These are phyloP conservation scores for Bagarius yarrelli DNA, from an alignment of 2,113 vertebrate species.

Conservation along the genomic window DNA sequence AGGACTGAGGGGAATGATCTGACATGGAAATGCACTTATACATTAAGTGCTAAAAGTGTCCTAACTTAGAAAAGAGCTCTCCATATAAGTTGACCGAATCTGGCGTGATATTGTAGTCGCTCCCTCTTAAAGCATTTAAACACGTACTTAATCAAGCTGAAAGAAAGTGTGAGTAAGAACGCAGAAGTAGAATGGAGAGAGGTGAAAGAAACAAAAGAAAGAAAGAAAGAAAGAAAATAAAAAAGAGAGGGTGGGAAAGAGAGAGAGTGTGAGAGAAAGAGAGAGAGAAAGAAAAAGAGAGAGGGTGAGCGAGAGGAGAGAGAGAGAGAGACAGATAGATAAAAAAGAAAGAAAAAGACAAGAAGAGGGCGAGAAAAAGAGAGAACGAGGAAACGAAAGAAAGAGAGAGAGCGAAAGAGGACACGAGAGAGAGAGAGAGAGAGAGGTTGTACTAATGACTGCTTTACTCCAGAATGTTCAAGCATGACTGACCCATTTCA, in stretches of 20 bases:
- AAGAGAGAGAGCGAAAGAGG: background rate
- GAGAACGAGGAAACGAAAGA: slow-evolving; percentile 3
- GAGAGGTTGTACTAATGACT: slow-evolving; percentile 80
- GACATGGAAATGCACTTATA: slow-evolving; percentile 67
- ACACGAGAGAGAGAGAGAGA: slow-evolving; percentile 59
- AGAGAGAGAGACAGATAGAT: slow-evolving; percentile 23
- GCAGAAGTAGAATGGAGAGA: slow-evolving; percentile 6
- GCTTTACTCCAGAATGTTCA: slow-evolving; percentile 86
- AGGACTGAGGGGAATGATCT: background rate
- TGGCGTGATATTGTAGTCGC: slow-evolving; percentile 53
- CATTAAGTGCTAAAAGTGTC: slow-evolving; percentile 62
- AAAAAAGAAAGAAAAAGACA: background rate
- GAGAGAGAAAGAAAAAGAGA: slow-evolving; percentile 4
- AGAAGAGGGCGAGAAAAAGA: background rate
- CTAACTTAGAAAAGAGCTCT: slow-evolving; percentile 55
- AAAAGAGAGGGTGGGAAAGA: background rate
- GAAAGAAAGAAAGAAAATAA: background rate
- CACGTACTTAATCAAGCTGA: slow-evolving; percentile 81
- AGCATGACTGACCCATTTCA: slow-evolving; percentile 95
- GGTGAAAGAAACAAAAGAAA: background rate
- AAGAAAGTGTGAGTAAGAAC: slow-evolving; percentile 39
- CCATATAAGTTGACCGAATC: slow-evolving; percentile 51
- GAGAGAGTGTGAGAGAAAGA: background rate
- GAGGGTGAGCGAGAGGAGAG: background rate
- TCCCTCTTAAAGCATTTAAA: slow-evolving; percentile 25